Percentiles rank a stretch among this genome's conserved stretches.
phyloP scores from a whole-genome alignment of 2,113 vertebrate genomes.

The Litocranius walleri region DNA sequence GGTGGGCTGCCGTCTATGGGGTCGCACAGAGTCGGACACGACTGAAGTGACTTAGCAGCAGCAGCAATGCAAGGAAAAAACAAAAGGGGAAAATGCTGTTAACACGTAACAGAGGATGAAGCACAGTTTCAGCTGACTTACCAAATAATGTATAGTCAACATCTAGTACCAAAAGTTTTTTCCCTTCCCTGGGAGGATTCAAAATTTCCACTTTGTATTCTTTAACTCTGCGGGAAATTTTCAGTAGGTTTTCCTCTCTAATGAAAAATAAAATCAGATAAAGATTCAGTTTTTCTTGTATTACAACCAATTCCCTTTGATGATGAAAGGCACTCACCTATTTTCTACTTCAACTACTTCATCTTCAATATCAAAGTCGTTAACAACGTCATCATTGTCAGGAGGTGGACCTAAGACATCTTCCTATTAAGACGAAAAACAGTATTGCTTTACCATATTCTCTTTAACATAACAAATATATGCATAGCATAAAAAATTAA shows the following conservation, averaged over 20 bases:
- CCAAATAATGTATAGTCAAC: conserved; percentile 98
- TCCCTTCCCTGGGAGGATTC: conserved; percentile 95
- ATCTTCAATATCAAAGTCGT: conserved; percentile 99
- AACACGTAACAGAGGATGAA: background rate
- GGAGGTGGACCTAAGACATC: conserved; percentile 98
- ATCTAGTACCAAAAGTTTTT: conserved; percentile 95
- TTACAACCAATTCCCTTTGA: background rate
- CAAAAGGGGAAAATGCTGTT: background rate
- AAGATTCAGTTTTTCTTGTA: background rate
- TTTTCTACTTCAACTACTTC: conserved; percentile 99
- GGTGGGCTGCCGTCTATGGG: too few relatives aligned
- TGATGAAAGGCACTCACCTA: conserved; percentile 81
- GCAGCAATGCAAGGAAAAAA: background rate
- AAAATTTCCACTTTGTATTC: conserved; percentile 97
- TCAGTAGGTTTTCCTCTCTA: conserved; percentile 97
- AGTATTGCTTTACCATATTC: background rate
- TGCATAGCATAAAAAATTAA: background rate
- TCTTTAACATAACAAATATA: background rate
- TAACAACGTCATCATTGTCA: conserved; percentile 97
- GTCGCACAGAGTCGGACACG: too few relatives aligned
- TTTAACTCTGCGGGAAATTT: conserved; percentile 97
- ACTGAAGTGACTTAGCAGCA: too few relatives aligned
- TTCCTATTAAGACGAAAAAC: conserved; percentile 84
- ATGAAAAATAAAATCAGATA: conserved; percentile 67
- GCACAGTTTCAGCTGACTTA: conserved; percentile 77